Evolutionary conservation across 2,113 vertebrate genomes (phyloP).

Genomic region (Pitta sordida): DNA sequence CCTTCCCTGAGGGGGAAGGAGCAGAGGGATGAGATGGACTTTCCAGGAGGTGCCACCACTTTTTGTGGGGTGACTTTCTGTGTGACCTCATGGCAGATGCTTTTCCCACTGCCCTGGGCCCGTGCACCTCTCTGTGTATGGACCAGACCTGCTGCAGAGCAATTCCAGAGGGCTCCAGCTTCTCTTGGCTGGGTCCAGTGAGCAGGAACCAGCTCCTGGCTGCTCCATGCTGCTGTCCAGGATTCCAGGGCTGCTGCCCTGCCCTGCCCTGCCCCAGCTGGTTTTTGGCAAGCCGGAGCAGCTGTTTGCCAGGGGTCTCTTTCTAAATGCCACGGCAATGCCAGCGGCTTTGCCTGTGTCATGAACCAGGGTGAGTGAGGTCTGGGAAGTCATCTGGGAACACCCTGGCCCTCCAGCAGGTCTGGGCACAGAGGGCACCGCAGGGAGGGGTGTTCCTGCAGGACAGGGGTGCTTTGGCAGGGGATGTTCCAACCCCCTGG

Average conservation of each 20-base stretch:
- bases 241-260: neutral
- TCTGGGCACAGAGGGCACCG: rapidly evolving
- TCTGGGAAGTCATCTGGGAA: neutral
- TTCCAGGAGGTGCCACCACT: neutral
- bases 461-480: neutral
- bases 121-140: rapidly evolving
- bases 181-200: rapidly evolving
- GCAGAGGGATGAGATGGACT: neutral
- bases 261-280: neutral
- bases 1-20: neutral
- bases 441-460: rapidly evolving
- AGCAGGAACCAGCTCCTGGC: rapidly evolving
- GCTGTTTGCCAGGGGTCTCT: neutral
- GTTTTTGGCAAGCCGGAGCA: neutral
- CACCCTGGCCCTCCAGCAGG: neutral
- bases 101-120: rapidly evolving
- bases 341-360: rapidly evolving
- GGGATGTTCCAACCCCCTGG: rapidly evolving
- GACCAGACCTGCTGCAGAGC: neutral
- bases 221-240: rapidly evolving
- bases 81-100: neutral
- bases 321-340: rapidly evolving
- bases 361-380: neutral
- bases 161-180: neutral
- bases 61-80: neutral